Percentiles rank a stretch among this genome's conserved stretches.
phyloP scores from a whole-genome alignment of 2,113 vertebrate genomes.

The Noctilio leporinus region DNA sequence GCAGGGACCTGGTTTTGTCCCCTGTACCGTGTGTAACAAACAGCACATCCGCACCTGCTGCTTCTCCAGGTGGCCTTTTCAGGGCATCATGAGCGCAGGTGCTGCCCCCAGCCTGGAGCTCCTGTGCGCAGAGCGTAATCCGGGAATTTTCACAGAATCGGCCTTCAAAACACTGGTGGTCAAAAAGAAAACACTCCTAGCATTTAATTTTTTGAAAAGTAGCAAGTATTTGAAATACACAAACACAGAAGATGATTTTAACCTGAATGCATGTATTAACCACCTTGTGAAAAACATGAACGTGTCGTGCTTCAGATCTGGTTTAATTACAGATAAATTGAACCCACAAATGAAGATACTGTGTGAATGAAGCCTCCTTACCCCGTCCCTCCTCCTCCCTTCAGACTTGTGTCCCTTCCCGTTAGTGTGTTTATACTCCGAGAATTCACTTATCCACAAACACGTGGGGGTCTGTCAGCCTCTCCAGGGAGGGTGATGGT shows the following conservation, averaged over 20 bases:
- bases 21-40: no score
- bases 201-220: background rate
- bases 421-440: background rate
- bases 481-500: no score
- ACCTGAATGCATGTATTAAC: background rate
- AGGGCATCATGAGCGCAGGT: no score
- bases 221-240: background rate
- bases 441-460: fast-evolving
- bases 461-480: no score
- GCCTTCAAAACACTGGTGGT: background rate
- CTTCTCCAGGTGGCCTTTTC: no score
- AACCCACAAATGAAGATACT: background rate
- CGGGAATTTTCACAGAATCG: background rate
- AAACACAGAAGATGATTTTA: background rate
- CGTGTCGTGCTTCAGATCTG: background rate
- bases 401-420: background rate
- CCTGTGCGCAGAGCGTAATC: background rate
- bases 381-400: background rate
- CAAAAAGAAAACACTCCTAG: background rate
- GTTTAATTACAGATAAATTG: background rate
- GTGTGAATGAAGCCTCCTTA: background rate
- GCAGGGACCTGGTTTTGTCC: no score
- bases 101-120: no score
- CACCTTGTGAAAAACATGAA: background rate
- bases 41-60: no score